Evolutionary conservation across 2,113 vertebrate genomes (phyloP).

Genomic region (Ameiurus melas): DNA sequence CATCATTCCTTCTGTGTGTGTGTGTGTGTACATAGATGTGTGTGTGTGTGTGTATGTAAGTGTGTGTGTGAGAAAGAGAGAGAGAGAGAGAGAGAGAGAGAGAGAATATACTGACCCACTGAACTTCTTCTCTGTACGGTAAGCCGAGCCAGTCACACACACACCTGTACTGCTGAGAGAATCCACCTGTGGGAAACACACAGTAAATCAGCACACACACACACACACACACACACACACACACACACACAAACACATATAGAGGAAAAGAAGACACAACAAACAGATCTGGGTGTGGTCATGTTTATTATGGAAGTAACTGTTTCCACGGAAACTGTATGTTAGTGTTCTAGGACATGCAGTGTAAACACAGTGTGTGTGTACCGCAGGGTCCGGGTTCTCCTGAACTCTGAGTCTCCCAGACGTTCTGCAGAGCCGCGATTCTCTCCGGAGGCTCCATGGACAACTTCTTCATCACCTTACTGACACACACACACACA

Average conservation of each 20-base stretch:
- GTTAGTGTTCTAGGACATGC: not conserved
- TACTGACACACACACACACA: slow-evolving; percentile 68
- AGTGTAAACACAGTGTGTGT: not conserved
- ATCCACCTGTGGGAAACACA: slow-evolving; percentile 79
- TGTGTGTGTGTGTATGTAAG: slow-evolving; percentile 14
- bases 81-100: no score
- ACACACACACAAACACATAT: not conserved
- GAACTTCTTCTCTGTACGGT: slow-evolving; percentile 92
- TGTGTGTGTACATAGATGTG: not conserved
- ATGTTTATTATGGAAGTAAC: not conserved
- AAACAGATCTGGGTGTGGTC: not conserved
- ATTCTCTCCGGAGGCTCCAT: slow-evolving; percentile 91
- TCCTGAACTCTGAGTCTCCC: slow-evolving; percentile 88
- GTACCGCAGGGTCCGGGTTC: slow-evolving; percentile 95
- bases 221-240: not conserved
- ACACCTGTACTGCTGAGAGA: slow-evolving; percentile 96
- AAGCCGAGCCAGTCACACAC: slow-evolving; percentile 96
- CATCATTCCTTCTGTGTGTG: not conserved
- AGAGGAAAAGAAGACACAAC: not conserved
- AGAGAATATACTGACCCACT: slow-evolving; percentile 83
- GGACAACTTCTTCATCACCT: slow-evolving; percentile 91
- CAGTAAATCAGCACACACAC: no score
- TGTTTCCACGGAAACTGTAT: not conserved
- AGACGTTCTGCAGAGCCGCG: slow-evolving; percentile 81
- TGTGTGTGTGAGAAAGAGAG: slow-evolving; percentile 12